Evolutionary conservation across 92 coral and sea anemone genomes (phyloP).

Genomic region (Parazoanthus darwini): DNA sequence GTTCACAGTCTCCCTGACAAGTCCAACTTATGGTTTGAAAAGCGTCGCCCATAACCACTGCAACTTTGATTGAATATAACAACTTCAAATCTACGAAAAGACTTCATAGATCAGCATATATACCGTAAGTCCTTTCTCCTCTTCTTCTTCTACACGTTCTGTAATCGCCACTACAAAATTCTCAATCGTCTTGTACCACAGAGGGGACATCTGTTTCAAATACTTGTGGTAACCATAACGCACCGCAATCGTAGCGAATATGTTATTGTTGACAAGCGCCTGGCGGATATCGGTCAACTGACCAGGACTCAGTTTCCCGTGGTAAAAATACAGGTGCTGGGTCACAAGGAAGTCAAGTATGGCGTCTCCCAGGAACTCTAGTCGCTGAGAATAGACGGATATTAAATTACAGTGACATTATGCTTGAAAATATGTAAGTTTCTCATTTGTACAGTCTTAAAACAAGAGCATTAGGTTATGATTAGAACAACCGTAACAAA

Average conservation of each 20-base stretch:
- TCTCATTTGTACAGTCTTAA: too few relatives aligned
- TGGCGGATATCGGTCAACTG: slow-evolving; percentile 89
- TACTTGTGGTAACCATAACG: slow-evolving; percentile 71
- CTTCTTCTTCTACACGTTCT: slow-evolving; percentile 51
- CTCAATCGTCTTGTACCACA: slow-evolving; percentile 80
- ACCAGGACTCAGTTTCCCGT: slow-evolving; percentile 76
- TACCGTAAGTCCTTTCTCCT: slow-evolving; percentile 41
- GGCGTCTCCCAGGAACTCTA: slow-evolving; percentile 98
- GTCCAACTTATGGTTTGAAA: too few relatives aligned
- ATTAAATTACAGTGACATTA: background rate
- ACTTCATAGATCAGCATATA: background rate
- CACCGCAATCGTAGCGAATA: slow-evolving; percentile 90
- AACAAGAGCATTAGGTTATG: too few relatives aligned
- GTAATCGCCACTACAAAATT: slow-evolving; percentile 66
- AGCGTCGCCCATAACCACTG: too few relatives aligned
- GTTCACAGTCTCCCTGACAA: too few relatives aligned
- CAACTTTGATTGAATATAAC: too few relatives aligned
- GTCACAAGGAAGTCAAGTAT: slow-evolving; percentile 91
- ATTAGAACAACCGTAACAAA: too few relatives aligned
- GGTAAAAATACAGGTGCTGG: slow-evolving; percentile 81
- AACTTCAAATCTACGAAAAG: too few relatives aligned
- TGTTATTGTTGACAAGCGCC: slow-evolving; percentile 96
- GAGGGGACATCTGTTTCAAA: slow-evolving; percentile 83
- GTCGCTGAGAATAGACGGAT: slow-evolving; percentile 56
- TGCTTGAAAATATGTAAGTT: too few relatives aligned